Evolutionary conservation across 2,113 vertebrate species (phyloP).

Genomic region (Acrocephalus arundinaceus): DNA sequence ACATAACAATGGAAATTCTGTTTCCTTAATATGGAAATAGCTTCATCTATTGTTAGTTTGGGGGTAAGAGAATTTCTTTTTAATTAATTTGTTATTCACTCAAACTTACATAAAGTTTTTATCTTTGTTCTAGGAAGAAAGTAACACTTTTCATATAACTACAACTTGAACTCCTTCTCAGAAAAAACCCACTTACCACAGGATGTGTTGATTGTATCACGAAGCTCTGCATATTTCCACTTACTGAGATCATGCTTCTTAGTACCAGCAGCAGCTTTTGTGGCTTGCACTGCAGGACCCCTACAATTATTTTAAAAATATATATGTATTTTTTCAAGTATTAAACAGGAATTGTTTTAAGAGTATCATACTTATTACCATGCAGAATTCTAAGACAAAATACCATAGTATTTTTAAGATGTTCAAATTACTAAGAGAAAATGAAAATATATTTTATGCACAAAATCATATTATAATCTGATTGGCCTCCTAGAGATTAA

Average conservation of each 20-base stretch:
- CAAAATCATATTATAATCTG: background rate
- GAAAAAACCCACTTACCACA: conserved; percentile 78
- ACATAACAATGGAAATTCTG: background rate
- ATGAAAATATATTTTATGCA: background rate
- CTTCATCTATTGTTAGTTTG: background rate
- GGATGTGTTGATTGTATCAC: conserved; percentile 97
- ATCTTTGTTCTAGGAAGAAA: background rate
- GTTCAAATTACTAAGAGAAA: background rate
- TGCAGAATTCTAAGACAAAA: background rate
- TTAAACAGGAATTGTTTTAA: background rate
- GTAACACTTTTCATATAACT: background rate
- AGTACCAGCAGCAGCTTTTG: conserved; percentile 84
- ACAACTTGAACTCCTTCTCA: background rate
- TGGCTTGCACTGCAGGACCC: conserved; percentile 87
- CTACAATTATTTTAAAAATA: conserved; percentile 62
- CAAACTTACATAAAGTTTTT: background rate
- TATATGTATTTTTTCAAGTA: background rate
- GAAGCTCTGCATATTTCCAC: conserved; percentile 97
- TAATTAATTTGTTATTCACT: background rate
- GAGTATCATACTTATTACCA: background rate
- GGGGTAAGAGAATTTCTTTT: background rate
- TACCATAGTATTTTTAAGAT: background rate
- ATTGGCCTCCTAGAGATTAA: background rate
- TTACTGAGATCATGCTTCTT: conserved; percentile 97
- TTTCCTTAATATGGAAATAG: background rate